phyloP scores from a whole-genome alignment of 2,888 invertebrate species.

The Molanna angustata region DNA sequence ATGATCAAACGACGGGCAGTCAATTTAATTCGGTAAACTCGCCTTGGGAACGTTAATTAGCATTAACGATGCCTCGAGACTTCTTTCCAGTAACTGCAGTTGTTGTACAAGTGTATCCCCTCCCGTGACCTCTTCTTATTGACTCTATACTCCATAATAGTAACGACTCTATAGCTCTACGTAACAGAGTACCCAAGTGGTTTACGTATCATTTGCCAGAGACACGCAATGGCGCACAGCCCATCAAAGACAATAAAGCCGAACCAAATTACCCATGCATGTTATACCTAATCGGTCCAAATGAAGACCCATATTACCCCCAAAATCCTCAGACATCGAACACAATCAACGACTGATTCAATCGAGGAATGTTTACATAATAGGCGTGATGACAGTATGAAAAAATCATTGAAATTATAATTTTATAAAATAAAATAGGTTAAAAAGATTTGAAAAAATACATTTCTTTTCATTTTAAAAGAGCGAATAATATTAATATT shows the following conservation, averaged over 20 bases:
- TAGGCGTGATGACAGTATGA: too few species aligned
- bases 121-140: too few species aligned
- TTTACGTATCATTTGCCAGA: constrained; percentile 20
- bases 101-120: neutral
- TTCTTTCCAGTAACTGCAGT: neutral
- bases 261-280: neutral
- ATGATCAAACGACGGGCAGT: neutral
- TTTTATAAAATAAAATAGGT: too few species aligned
- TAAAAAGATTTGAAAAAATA: too few species aligned
- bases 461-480: too few species aligned
- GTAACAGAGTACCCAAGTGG: constrained; percentile 10
- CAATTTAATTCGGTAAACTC: neutral
- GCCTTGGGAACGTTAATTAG: neutral
- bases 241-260: constrained; percentile 16
- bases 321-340: too few species aligned
- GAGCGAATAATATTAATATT: too few species aligned
- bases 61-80: neutral
- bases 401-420: too few species aligned
- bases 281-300: neutral
- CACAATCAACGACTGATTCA: too few species aligned
- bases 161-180: too few species aligned
- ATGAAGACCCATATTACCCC: neutral
- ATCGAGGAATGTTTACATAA: too few species aligned
- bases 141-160: too few species aligned
- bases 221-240: constrained; percentile 21